These are phyloP conservation scores for Astyanax mexicanus DNA, from an alignment of 2,797 vertebrate species.

Conservation along the genomic window DNA sequence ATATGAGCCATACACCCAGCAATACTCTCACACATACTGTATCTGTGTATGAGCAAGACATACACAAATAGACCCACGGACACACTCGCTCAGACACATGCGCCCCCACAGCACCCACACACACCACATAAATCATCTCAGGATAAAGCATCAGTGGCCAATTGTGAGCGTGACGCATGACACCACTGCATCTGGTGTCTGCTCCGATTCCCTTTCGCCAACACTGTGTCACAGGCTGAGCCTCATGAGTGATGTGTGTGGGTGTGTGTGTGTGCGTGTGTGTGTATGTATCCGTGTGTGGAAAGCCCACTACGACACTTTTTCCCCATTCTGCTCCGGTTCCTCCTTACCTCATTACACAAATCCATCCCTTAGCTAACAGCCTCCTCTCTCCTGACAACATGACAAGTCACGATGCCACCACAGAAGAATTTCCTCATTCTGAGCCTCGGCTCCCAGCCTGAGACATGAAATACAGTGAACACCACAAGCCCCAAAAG, in stretches of 20 bases:
- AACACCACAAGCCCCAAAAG: slow-evolving; percentile 12
- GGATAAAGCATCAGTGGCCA: slow-evolving; percentile 30
- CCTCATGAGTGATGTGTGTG: slow-evolving; percentile 40
- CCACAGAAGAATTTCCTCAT: slow-evolving; percentile 55
- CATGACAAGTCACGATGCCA: slow-evolving; percentile 57
- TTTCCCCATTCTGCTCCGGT: slow-evolving; percentile 48
- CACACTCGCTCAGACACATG: slow-evolving; percentile 20
- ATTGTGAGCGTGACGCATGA: slow-evolving; percentile 42
- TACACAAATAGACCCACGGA: slow-evolving; percentile 19
- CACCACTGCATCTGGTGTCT: slow-evolving; percentile 49
- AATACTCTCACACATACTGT: slow-evolving; percentile 1
- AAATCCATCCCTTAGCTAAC: slow-evolving; percentile 60
- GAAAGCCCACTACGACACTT: slow-evolving; percentile 47
- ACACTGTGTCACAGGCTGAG: slow-evolving; percentile 46
- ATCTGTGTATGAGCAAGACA: background rate
- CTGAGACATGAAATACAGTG: slow-evolving; percentile 46
- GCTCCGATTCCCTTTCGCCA: slow-evolving; percentile 20
- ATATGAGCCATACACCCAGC: background rate
- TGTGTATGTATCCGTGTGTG: slow-evolving; percentile 1
- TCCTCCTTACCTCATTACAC: slow-evolving; percentile 62
- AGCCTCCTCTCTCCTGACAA: slow-evolving; percentile 51
- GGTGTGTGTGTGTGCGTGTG: slow-evolving; percentile 4
- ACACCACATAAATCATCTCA: slow-evolving; percentile 35
- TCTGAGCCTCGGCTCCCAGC: slow-evolving; percentile 58
- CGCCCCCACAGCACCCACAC: slow-evolving; percentile 19